Evolutionary conservation across 1,140 invertebrate species (phyloP).

Genomic region (Cyrtorhinus lividipennis): DNA sequence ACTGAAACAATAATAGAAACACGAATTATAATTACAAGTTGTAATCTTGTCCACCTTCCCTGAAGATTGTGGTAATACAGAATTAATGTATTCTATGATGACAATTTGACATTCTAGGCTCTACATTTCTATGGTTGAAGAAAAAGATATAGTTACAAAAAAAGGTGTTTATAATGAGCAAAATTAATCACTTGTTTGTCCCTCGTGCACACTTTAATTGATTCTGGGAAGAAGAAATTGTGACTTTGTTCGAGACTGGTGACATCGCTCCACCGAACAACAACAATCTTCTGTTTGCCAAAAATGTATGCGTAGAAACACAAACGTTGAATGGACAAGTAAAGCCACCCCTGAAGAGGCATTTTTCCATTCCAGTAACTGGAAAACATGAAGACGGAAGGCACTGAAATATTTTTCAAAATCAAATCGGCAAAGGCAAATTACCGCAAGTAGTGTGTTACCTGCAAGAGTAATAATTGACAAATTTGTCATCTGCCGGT

Average conservation of each 20-base stretch:
- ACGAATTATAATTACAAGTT: neutral
- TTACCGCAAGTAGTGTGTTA: too few relatives aligned
- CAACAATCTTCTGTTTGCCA: slow-evolving; percentile 75
- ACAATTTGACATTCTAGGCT: too few relatives aligned
- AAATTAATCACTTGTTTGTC: slow-evolving; percentile 40
- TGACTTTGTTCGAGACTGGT: slow-evolving; percentile 57
- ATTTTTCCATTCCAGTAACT: slow-evolving; percentile 87
- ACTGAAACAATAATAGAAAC: slow-evolving; percentile 35
- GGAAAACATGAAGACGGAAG: slow-evolving; percentile 37
- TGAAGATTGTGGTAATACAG: too few relatives aligned
- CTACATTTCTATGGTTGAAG: too few relatives aligned
- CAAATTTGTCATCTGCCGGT: slow-evolving; percentile 85
- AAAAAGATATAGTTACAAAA: too few relatives aligned
- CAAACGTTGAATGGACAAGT: slow-evolving; percentile 86
- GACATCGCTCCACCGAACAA: slow-evolving; percentile 71
- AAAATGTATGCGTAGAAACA: slow-evolving; percentile 94
- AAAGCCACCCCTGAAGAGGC: slow-evolving; percentile 89
- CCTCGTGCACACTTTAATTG: slow-evolving; percentile 67
- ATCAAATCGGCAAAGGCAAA: too few relatives aligned
- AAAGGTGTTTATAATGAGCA: too few relatives aligned
- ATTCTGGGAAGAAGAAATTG: slow-evolving; percentile 69
- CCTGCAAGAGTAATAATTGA: slow-evolving; percentile 91
- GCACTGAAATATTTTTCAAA: too few relatives aligned
- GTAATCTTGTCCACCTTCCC: neutral
- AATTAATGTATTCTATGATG: too few relatives aligned